Evolutionary conservation across 2,888 invertebrate genomes (phyloP), one percentile per base, ranked within the genome.

Genomic region (Crocallis elinguaria): DNA sequence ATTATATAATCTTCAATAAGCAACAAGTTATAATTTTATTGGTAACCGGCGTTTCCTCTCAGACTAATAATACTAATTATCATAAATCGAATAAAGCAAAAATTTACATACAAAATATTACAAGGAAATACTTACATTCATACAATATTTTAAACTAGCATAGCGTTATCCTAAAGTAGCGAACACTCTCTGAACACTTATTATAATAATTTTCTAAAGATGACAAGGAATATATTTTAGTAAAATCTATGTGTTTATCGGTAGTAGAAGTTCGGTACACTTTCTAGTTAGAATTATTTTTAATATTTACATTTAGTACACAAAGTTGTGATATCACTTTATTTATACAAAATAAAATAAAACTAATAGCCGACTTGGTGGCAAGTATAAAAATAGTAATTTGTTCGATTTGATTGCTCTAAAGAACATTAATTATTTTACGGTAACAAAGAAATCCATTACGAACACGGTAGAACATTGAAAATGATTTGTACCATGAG

Each of bases 31-130:
- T 88, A 88, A 82, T 85, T 88, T 87, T 88, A 90, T 86, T 91
- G 91, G 91, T 91, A 91, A 91, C 91, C 91, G 89, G 89, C 90
- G 90, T 87, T 91, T 90, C 79, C 84, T 88, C 84, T 91, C 89
- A 90, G 91, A 91, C 91, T 91, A 90, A 85, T 83, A 88, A 86
- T 84, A 87, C 87, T 89, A 89, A 86, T 79, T 84, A 86, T 77
- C 81, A 81, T 86, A 88, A 74, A 83, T 82, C 83, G 69, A 86
- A 86, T 82, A 82, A 86, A 88, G 85, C 87, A 73, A 86, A 41
- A 87, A 88, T 87, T 83, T 89, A 89, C 86, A 88, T 76, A 76
- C 79, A 70, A 61, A 66, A 73, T 73, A 77, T 70, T 83, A 86
- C 73, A 81, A 57, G 71, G 77, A 77, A 74, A 73, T 84, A 83